Percentiles rank a stretch among this genome's conserved stretches.
Evolutionary conservation across 2,888 invertebrate genomes (phyloP).

Genomic region (Drosophila trichaetosa): DNA sequence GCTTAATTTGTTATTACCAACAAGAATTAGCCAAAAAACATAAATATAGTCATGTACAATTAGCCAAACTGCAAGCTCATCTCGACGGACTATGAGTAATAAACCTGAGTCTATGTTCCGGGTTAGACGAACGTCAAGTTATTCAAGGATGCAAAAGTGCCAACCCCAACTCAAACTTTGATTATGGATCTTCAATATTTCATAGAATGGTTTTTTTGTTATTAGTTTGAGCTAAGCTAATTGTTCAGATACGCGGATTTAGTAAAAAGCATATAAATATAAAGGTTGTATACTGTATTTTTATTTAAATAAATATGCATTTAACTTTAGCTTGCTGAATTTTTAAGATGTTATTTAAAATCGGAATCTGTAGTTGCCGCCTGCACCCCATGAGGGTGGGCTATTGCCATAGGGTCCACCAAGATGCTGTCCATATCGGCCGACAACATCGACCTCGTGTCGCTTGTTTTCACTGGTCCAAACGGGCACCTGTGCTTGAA

Average conservation of each 20-base stretch:
- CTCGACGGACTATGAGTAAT: constrained; percentile 30
- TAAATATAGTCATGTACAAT: constrained; percentile 56
- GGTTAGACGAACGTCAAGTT: constrained; percentile 43
- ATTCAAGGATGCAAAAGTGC: constrained; percentile 42
- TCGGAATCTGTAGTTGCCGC: constrained; percentile 55
- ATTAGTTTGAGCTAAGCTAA: background rate
- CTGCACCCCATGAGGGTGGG: constrained; percentile 54
- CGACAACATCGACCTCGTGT: constrained; percentile 73
- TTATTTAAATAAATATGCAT: constrained; percentile 24
- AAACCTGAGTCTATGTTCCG: constrained; percentile 39
- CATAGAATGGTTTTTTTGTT: background rate
- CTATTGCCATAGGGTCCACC: constrained; percentile 81
- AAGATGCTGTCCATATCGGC: constrained; percentile 72
- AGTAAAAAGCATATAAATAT: background rate
- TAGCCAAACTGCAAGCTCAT: constrained; percentile 75
- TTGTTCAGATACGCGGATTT: background rate
- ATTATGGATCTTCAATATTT: background rate
- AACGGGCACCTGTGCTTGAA: constrained; percentile 62
- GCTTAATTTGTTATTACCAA: constrained; percentile 72
- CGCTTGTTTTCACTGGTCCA: constrained; percentile 77
- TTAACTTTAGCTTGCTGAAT: background rate
- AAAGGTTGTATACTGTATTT: background rate
- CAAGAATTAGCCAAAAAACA: constrained; percentile 52
- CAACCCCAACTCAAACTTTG: background rate
- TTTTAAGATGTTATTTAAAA: constrained; percentile 24